Evolutionary conservation across 2,113 vertebrate genomes (phyloP).

Genomic region (Neopipo cinnamomea): DNA sequence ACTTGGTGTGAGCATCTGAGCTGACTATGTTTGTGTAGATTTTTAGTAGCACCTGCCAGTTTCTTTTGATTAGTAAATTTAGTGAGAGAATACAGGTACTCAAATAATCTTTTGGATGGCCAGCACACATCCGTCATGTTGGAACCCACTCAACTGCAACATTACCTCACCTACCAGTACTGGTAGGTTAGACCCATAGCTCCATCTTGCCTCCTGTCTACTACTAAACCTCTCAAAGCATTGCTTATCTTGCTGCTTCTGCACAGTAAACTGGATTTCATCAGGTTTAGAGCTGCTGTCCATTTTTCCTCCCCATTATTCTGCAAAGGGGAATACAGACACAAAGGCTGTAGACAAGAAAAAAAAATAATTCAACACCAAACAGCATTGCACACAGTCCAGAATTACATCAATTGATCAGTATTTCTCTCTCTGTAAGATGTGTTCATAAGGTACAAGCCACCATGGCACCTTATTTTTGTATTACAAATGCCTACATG

Average conservation of each 20-base stretch:
- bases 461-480: not conserved
- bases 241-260: not conserved
- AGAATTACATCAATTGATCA: not conserved
- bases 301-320: not conserved
- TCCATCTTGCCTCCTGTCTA: not conserved
- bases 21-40: not conserved
- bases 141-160: not conserved
- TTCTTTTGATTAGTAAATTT: not conserved
- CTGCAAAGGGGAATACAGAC: not conserved
- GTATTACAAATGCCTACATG: not conserved
- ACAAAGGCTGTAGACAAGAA: not conserved
- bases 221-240: not conserved
- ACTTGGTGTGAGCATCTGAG: not conserved
- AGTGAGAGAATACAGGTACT: not conserved
- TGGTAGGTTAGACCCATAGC: not conserved
- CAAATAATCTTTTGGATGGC: too few species aligned
- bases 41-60: not conserved
- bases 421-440: not conserved
- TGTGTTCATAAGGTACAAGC: not conserved
- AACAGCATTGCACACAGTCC: not conserved
- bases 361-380: not conserved
- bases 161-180: not conserved
- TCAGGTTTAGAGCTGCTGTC: not conserved
- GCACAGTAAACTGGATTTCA: not conserved
- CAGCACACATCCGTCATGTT: fast-evolving